Conservation (phyloP, 2,113 vertebrate species). For the Tor tambroides region DNA sequence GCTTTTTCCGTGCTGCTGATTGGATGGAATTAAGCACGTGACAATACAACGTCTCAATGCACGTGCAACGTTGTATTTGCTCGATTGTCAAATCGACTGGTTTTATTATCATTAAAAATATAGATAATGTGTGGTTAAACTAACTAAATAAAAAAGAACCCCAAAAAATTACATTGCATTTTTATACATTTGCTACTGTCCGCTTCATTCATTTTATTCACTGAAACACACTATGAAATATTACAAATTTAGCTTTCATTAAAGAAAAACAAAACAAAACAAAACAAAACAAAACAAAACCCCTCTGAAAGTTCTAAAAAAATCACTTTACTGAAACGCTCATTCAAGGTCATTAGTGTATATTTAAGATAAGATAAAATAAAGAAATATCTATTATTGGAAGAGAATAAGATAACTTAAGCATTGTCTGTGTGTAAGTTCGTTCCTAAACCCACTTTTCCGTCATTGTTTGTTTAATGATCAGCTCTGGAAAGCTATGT, state of each 20-base stretch:
- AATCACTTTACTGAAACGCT: no score
- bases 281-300: no score
- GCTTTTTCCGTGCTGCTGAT: background rate
- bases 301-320: no score
- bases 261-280: no score
- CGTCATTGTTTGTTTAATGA: background rate
- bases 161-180: no score
- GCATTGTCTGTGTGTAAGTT: background rate
- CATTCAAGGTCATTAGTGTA: no score
- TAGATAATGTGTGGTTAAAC: background rate
- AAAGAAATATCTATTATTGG: background rate
- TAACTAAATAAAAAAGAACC: background rate
- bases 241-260: background rate
- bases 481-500: background rate
- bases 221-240: background rate
- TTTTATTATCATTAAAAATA: background rate
- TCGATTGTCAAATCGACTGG: background rate
- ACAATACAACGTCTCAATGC: background rate
- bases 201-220: background rate
- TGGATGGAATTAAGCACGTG: constrained; percentile 9
- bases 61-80: background rate
- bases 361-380: no score
- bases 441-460: background rate
- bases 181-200: background rate
- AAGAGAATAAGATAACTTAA: background rate